Base-by-base conservation (phyloP, 2,113 vertebrate species). In the Sebastes fasciatus region DNA sequence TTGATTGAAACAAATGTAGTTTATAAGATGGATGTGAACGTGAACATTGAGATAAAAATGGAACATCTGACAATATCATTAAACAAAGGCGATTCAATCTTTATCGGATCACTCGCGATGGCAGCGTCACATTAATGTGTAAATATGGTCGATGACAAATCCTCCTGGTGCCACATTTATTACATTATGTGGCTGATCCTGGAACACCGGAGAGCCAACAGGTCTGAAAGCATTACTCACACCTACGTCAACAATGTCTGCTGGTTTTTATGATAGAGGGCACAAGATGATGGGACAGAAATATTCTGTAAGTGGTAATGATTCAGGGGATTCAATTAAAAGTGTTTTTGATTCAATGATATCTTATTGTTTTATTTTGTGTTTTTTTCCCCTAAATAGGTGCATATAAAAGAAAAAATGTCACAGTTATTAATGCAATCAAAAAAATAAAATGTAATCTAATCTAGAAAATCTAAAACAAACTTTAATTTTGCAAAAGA, bases 121-220 rank as follows among this genome's bases (percentile, higher is more conserved):
- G 46, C 74, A 72, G 80, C 65, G 8, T 77, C 67, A 73, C 77
- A 67, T 91, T 89, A 86, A 68, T 74, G 88, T 66, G 81, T 89
- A 79, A 89, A 91, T 83, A 78, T 62, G 82, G 77, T 69, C 74
- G 8, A 80, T 91, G 85, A 91, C 79, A 88, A 64, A 88, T 84
- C 82, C 74, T 34, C 34, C 4, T 73, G 74, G 64, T 86, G 88
- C 55, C 69, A 52, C 83, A 73, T 85, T 78, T 89, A 93, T 93
- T 87, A 4, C 74, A 87, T 94, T 86, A 90, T 65, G 73, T 43
- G 62, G 58, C 83, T 43, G 67, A 73, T 86, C 19, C 78, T 54
- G 82, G 66, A 77, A 74, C 69, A 83, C 54, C 77, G 45, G 58
- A 68, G 74, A 77, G 88, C 45, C 67, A 65, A 26, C 14, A 19